Evolutionary conservation across 2,888 invertebrate genomes (phyloP).

Genomic region (Xylophagus ater): DNA sequence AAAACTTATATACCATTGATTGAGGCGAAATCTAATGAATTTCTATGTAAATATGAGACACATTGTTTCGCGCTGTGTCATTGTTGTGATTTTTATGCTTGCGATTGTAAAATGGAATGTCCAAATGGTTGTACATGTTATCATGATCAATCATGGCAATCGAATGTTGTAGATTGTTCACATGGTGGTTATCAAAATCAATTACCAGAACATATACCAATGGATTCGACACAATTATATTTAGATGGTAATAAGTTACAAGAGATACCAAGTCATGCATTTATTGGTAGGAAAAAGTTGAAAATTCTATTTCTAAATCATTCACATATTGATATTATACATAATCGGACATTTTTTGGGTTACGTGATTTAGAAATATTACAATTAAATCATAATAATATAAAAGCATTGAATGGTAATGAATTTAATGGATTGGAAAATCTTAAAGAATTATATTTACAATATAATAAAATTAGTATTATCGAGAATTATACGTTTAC

Average conservation of each 20-base stretch:
- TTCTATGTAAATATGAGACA: conserved; percentile 83
- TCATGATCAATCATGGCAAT: conserved; percentile 87
- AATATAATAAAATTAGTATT: conserved; percentile 69
- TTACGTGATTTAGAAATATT: conserved; percentile 66
- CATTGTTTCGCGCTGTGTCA: conserved; percentile 91
- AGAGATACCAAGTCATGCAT: conserved; percentile 77
- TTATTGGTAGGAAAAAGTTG: conserved; percentile 86
- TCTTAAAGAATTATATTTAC: conserved; percentile 75
- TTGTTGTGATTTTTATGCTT: conserved; percentile 93
- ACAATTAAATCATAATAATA: conserved; percentile 77
- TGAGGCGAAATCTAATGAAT: conserved; percentile 78
- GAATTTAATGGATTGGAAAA: conserved; percentile 74
- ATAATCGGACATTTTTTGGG: conserved; percentile 86
- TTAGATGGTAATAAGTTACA: conserved; percentile 85
- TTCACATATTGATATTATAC: conserved; percentile 71
- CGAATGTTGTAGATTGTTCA: conserved; percentile 87
- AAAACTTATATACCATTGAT: conserved; percentile 72
- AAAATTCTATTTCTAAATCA: conserved; percentile 80
- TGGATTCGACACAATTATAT: conserved; percentile 91
- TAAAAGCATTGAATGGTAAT: conserved; percentile 68
- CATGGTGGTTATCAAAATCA: conserved; percentile 64
- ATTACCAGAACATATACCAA: conserved; percentile 79
- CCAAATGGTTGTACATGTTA: conserved; percentile 88
- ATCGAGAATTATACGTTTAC: conserved; percentile 79
- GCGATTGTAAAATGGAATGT: conserved; percentile 96